Evolutionary conservation across 1,140 invertebrate genomes (phyloP), one percentile per base, ranked within the genome.

Genomic region (Caenorhabditis brenneri): DNA sequence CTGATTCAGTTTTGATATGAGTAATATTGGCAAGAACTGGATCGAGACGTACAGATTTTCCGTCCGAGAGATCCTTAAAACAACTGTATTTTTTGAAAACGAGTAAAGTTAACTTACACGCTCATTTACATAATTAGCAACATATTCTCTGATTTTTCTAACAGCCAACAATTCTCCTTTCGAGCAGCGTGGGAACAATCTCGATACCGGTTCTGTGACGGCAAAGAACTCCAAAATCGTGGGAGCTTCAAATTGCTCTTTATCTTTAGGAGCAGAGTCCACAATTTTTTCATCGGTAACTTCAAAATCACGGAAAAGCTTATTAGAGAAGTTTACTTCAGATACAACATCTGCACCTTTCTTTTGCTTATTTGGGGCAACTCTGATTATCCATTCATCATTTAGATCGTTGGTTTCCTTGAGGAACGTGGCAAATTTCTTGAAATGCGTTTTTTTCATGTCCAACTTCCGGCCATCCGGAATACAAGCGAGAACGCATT

Each of bases 391-490:
- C 81, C 86, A 39, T 36, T 81, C 49, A n/a, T 27, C 19, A 53
- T 10, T 55, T 84, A 48, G 31, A 24, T 84, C 58, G 81, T 78
- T 48, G 2, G 74, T 69, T 60, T 86, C 84, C 15, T 86, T 65
- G 10, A 87, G 46, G 39, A 91, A 91, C 51, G 88, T 94, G 10
- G 95, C 94, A 79, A 97, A 91, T 91, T 97, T 97, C 92, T 97
- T 97, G 89, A 94, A 95, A 24, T 93, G 94, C 16, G 95, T 95
- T 90, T 96, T 96, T 90, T 97, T 97, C 1, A 97, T 93, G 91
- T 97, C 95, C 49, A 97, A 91, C 12, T 74, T 27, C 4, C 74
- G 60, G 19, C 69, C 80, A 27, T 65, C 82, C 9, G 86, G 86
- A 24, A 87, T 65, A 48, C 80, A 83, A 22, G 81, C 31, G 19